A percentile compares a stretch with the other conserved stretches of the same genome.
Evolutionary conservation across 2,797 vertebrate genomes (phyloP).

Genomic region (Propithecus perrieri): DNA sequence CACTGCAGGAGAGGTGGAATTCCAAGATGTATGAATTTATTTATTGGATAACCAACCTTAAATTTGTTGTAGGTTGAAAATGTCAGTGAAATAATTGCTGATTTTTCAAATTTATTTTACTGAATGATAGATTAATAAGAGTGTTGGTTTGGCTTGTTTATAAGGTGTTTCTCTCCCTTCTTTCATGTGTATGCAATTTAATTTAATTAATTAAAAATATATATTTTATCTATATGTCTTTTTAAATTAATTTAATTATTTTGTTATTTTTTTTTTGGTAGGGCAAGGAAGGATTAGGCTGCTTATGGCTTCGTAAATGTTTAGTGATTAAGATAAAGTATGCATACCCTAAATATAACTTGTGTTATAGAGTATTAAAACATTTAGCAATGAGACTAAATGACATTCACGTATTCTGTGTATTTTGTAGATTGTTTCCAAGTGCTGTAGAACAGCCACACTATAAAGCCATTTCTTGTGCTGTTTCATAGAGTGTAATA

Average conservation of each 20-base stretch:
- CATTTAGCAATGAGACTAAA: background rate
- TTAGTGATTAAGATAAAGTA: background rate
- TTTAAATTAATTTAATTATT: background rate
- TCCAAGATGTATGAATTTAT: background rate
- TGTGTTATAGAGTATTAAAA: background rate
- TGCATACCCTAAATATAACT: background rate
- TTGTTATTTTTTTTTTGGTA: background rate
- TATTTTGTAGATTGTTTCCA: background rate
- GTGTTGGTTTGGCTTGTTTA: background rate
- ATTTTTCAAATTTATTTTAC: background rate
- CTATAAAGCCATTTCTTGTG: background rate
- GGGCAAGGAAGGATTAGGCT: background rate
- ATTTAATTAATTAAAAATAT: background rate
- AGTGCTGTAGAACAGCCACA: background rate
- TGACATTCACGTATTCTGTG: background rate
- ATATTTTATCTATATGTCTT: background rate
- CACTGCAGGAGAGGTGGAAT: background rate
- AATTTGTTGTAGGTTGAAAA: conserved; percentile 4
- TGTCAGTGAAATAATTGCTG: background rate
- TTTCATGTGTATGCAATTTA: background rate
- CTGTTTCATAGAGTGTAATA: background rate
- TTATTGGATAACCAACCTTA: background rate
- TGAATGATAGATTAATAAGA: background rate
- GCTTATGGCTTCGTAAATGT: background rate
- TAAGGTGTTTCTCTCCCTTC: background rate